A percentile compares a stretch with the other conserved stretches of the same genome.
Evolutionary conservation across 2,113 vertebrate genomes (phyloP).

Genomic region (Ramphastos sulfuratus): DNA sequence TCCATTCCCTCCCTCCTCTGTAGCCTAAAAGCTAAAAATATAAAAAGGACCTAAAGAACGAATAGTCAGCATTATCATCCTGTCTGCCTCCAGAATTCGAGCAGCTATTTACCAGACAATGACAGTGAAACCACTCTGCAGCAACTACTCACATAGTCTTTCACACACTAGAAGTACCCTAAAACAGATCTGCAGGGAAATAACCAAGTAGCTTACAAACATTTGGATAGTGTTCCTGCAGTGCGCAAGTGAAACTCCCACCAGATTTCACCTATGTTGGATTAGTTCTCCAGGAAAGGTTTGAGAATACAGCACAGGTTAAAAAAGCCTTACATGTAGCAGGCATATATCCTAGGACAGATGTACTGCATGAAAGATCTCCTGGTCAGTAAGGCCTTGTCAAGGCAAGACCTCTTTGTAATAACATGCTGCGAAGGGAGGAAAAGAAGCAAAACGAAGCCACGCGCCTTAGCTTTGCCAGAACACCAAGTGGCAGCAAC

Average conservation of each 20-base stretch:
- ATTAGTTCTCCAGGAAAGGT: not conserved
- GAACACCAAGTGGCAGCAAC: not conserved
- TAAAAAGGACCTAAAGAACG: not conserved
- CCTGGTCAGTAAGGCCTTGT: slow-evolving; percentile 10
- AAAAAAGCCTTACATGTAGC: not conserved
- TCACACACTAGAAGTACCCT: not conserved
- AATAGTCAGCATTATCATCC: not conserved
- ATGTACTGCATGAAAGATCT: not conserved
- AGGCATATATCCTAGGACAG: not conserved
- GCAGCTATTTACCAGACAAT: not conserved
- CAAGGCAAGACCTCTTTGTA: slow-evolving; percentile 10
- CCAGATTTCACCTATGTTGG: not conserved
- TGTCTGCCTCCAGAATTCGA: not conserved
- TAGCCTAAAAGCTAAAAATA: not conserved
- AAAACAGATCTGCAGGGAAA: not conserved
- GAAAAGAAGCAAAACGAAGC: not conserved
- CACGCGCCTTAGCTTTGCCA: not conserved
- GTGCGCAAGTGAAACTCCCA: not conserved
- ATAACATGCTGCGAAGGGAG: not conserved
- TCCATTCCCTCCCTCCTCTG: not conserved
- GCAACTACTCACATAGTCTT: not conserved
- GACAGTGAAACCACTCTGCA: not conserved
- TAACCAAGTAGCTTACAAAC: not conserved
- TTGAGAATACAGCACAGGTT: not conserved
- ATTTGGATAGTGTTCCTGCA: not conserved